A percentile compares a stretch with the other conserved stretches of the same genome.
Conservation (phyloP, 2,888 invertebrate species). For the Acrobasis suavella region DNA sequence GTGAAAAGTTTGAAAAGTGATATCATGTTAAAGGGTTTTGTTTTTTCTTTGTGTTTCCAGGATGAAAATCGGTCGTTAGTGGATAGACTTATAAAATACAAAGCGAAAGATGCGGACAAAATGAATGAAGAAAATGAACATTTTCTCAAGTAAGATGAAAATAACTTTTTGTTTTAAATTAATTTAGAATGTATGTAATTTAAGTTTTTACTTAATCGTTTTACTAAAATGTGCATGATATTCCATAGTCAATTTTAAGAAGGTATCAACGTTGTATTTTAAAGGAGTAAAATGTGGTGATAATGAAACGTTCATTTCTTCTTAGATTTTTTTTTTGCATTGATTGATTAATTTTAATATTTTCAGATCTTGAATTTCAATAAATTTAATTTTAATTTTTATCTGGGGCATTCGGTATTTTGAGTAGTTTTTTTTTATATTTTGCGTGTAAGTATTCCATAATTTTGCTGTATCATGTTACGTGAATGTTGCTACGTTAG, state of each 20-base stretch:
- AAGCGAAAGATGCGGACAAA: constrained; percentile 96
- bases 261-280: background rate
- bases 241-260: constrained; percentile 4
- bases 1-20: background rate
- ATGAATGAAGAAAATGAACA: constrained; percentile 98
- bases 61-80: constrained; percentile 93
- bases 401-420: constrained; percentile 54
- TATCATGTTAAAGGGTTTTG: constrained; percentile 20
- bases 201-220: too few relatives aligned
- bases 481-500: constrained; percentile 56
- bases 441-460: constrained; percentile 51
- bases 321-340: background rate
- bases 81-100: constrained; percentile 94
- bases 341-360: background rate
- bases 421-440: constrained; percentile 34
- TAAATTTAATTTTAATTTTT: constrained; percentile 27
- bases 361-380: constrained; percentile 10
- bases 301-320: background rate
- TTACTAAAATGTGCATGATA: constrained; percentile 33
- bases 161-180: background rate
- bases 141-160: constrained; percentile 88
- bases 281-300: background rate
- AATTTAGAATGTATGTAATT: too few relatives aligned
- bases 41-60: constrained; percentile 76
- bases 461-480: constrained; percentile 42